Evolutionary conservation across 2,797 vertebrate genomes (phyloP).

Genomic region (Acropternis orthonyx): DNA sequence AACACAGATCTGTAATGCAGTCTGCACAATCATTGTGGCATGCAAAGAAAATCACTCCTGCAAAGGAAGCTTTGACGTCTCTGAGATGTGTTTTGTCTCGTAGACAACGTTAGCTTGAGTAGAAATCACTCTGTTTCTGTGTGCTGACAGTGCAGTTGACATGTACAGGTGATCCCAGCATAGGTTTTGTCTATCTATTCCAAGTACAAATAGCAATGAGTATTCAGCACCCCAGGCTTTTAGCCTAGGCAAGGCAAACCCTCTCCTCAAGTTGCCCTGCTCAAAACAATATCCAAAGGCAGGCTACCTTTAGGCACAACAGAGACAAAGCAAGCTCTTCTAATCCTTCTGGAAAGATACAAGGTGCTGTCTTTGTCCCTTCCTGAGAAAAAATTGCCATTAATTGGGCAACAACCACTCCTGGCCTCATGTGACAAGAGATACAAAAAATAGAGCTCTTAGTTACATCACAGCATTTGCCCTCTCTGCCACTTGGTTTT

Average conservation of each 20-base stretch:
- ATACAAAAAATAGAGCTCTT: background rate
- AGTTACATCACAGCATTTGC: background rate
- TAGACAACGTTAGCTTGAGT: background rate
- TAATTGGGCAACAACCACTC: background rate
- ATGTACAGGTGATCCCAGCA: background rate
- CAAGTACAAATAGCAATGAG: background rate
- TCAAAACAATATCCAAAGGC: background rate
- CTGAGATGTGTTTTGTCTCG: background rate
- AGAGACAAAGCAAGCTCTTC: background rate
- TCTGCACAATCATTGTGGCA: conserved; percentile 14
- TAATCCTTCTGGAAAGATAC: background rate
- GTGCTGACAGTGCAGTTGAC: background rate
- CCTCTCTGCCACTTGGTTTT: background rate
- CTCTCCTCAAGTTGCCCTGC: background rate
- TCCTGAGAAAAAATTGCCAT: background rate
- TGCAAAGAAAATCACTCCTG: conserved; percentile 16
- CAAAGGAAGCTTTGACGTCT: conserved; percentile 33
- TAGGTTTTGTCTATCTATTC: background rate
- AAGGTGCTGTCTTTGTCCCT: background rate
- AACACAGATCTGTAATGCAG: conserved; percentile 9
- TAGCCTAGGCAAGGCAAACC: background rate
- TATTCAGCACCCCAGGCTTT: background rate
- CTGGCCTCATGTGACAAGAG: background rate
- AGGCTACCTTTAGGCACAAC: background rate
- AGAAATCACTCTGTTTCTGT: background rate